Conservation (phyloP, 2,888 invertebrate species). For the Cataglyphis cursor region DNA sequence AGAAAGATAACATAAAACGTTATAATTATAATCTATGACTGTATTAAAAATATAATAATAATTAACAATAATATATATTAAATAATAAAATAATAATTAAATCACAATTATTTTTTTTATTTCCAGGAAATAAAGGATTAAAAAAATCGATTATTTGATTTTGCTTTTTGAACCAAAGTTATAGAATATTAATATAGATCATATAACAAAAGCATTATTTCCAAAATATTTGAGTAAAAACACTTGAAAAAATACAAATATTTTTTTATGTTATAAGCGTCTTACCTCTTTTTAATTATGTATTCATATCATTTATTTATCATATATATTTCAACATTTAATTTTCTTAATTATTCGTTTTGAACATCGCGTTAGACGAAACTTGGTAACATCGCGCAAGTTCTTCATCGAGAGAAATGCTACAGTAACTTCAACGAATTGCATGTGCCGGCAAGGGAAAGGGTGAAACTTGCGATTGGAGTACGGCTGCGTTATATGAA, state of each 20-base stretch:
- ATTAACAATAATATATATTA: not conserved
- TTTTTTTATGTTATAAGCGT: not conserved
- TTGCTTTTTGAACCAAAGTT: not conserved
- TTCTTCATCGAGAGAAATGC: slow-evolving; percentile 46
- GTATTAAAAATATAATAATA: not conserved
- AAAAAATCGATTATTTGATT: not conserved
- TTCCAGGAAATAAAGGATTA: not conserved
- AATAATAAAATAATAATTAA: too few species aligned
- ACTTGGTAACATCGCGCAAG: slow-evolving; percentile 30
- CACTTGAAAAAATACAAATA: not conserved
- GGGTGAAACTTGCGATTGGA: slow-evolving; percentile 46
- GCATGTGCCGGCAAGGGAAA: slow-evolving; percentile 32
- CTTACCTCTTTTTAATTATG: not conserved
- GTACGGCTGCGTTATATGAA: slow-evolving; percentile 60
- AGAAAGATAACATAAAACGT: not conserved
- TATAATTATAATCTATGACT: not conserved
- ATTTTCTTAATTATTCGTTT: slow-evolving; percentile 27
- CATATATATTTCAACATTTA: not conserved
- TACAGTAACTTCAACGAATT: slow-evolving; percentile 33
- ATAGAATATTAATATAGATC: not conserved
- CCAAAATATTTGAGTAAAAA: not conserved
- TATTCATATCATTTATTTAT: not conserved
- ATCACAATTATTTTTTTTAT: not conserved
- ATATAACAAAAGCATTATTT: not conserved
- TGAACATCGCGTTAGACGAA: not conserved